Percentiles rank a stretch among this genome's conserved stretches.
Evolutionary conservation across 1,140 invertebrate species (phyloP).

Genomic region (Heliconius hermathena): DNA sequence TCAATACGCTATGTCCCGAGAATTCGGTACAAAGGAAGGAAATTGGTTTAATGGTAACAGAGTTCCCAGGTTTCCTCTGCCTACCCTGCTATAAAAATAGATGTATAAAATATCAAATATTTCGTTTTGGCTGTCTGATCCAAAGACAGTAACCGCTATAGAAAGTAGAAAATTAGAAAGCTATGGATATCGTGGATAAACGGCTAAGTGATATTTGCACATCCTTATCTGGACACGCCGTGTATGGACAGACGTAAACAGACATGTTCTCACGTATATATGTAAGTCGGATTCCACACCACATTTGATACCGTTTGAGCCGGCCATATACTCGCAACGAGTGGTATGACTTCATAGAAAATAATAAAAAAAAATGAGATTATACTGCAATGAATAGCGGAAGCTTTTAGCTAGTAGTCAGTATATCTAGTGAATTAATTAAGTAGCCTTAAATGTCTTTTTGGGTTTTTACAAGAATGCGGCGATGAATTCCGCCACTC

Average conservation of each 20-base stretch:
- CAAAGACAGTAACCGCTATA: neutral
- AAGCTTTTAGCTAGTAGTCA: neutral
- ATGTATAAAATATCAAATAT: neutral
- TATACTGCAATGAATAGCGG: neutral
- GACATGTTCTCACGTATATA: conserved; percentile 42
- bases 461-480: neutral
- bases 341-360: conserved; percentile 3
- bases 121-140: neutral
- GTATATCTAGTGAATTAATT: neutral
- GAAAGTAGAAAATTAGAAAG: conserved; percentile 33
- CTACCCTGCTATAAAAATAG: too few relatives aligned
- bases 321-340: neutral
- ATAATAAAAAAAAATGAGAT: neutral
- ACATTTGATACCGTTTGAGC: conserved; percentile 27
- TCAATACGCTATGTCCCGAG: too few relatives aligned
- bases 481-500: too few relatives aligned
- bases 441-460: neutral
- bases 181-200: conserved; percentile 34
- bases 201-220: conserved; percentile 28
- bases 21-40: too few relatives aligned
- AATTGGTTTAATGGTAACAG: too few relatives aligned
- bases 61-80: too few relatives aligned
- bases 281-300: conserved; percentile 36
- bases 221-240: conserved; percentile 34
- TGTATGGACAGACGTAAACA: conserved; percentile 35